phyloP scores from a whole-genome alignment of 2,113 vertebrate genomes.

The Junco hyemalis region DNA sequence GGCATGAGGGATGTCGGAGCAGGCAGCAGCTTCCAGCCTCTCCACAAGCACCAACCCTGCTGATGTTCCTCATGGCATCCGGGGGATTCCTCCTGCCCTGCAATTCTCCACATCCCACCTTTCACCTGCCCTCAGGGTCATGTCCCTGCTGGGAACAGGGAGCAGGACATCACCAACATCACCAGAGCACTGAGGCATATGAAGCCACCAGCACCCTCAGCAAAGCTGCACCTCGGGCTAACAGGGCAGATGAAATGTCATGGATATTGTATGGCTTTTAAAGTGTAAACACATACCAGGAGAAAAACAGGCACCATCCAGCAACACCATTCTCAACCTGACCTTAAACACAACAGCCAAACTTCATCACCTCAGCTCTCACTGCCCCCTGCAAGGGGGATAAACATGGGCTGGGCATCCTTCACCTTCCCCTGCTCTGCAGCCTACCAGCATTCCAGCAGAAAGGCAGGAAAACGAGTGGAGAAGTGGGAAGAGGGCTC shows the following conservation, averaged over 20 bases:
- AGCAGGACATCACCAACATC: background rate
- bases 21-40: background rate
- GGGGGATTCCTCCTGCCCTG: background rate
- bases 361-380: background rate
- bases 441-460: background rate
- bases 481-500: background rate
- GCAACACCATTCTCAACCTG: background rate
- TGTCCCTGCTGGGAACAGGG: fast-evolving
- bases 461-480: background rate
- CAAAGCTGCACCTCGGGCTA: background rate
- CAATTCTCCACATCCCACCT: background rate
- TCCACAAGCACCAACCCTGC: background rate
- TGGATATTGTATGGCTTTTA: fast-evolving
- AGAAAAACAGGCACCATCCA: background rate
- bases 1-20: fast-evolving
- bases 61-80: fast-evolving
- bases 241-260: fast-evolving
- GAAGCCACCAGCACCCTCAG: background rate
- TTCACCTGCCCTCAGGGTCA: background rate
- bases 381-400: background rate
- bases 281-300: background rate
- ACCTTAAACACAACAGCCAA: background rate
- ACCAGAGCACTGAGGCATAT: fast-evolving
- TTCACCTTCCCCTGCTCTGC: background rate
- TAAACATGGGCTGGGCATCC: fast-evolving